Conservation (phyloP, 35 echinoderm and acorn worm genomes). For the Diadema setosum region DNA sequence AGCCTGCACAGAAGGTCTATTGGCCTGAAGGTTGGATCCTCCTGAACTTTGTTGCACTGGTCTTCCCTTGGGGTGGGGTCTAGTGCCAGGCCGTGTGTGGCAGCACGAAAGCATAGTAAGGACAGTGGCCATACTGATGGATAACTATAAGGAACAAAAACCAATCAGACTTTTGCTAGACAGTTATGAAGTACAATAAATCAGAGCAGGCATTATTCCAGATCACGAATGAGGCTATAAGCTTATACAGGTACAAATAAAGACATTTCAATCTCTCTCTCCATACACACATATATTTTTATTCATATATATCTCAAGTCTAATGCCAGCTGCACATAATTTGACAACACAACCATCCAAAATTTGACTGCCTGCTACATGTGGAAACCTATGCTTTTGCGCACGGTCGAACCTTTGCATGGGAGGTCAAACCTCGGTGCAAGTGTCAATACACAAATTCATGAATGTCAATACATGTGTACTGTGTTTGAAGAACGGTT, state of each 20-base stretch:
- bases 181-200: not conserved
- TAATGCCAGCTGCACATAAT: not conserved
- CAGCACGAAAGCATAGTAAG: constrained; percentile 53
- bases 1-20: constrained; percentile 35
- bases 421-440: no score
- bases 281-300: not conserved
- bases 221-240: not conserved
- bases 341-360: no score
- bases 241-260: not conserved
- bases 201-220: not conserved
- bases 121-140: constrained; percentile 73
- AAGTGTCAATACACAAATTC: no score
- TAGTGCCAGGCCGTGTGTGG: constrained; percentile 54
- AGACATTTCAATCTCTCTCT: not conserved
- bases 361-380: no score
- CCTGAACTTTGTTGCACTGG: not conserved
- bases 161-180: not conserved
- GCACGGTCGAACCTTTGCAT: no score
- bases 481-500: no score
- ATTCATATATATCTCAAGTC: not conserved
- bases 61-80: not conserved
- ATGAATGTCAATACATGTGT: no score
- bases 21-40: not conserved
- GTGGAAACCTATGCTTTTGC: no score
- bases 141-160: not conserved